These are phyloP conservation scores for Synergus umbraculus DNA, from an alignment of 2,888 invertebrate species.

Conservation along the genomic window DNA sequence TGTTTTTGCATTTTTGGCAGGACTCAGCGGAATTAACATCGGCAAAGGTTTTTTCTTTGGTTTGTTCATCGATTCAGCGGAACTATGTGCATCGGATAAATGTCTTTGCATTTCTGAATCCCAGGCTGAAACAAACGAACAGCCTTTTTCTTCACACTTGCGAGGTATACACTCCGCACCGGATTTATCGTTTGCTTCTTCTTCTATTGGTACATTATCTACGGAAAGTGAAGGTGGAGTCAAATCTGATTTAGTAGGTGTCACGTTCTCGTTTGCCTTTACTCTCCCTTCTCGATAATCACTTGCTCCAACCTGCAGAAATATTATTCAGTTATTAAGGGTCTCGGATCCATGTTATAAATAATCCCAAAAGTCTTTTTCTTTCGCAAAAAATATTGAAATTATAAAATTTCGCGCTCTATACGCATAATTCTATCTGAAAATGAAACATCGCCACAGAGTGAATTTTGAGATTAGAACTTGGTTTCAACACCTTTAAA, in stretches of 20 bases:
- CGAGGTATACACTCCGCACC: constrained; percentile 79
- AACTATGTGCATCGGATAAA: constrained; percentile 69
- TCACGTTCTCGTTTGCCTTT: constrained; percentile 46
- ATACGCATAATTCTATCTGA: too few relatives aligned
- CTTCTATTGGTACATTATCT: constrained; percentile 50
- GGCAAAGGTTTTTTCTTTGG: constrained; percentile 71
- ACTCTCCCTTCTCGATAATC: constrained; percentile 66
- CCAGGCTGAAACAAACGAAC: constrained; percentile 81
- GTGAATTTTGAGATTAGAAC: too few relatives aligned
- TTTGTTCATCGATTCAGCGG: constrained; percentile 59
- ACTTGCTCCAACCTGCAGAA: constrained; percentile 70
- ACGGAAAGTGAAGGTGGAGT: constrained; percentile 1
- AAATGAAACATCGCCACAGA: too few relatives aligned
- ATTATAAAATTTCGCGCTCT: too few relatives aligned
- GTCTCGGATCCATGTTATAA: too few relatives aligned
- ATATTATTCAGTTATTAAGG: background rate
- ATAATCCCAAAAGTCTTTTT: too few relatives aligned
- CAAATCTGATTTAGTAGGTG: background rate
- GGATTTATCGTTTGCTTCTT: constrained; percentile 64
- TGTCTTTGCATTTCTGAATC: constrained; percentile 79
- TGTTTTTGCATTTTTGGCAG: constrained; percentile 56
- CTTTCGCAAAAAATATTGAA: too few relatives aligned
- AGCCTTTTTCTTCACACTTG: constrained; percentile 78
- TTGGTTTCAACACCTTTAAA: background rate
- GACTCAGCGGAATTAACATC: constrained; percentile 71